Evolutionary conservation across 1,140 invertebrate genomes (phyloP).

Genomic region (Parapsyche elsis): DNA sequence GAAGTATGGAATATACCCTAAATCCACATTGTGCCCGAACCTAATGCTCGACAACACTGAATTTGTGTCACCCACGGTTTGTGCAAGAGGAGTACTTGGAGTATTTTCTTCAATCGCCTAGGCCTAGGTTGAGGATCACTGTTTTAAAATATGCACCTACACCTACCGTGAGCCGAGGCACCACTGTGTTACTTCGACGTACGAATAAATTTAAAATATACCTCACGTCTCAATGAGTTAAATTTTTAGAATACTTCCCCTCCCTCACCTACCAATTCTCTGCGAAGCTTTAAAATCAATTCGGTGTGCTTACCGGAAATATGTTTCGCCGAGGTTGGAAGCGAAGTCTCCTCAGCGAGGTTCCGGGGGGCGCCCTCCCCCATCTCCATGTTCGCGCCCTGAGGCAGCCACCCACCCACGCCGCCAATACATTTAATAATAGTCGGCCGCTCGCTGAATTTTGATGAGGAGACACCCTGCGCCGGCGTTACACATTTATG

Average conservation of each 20-base stretch:
- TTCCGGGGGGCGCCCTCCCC: not conserved
- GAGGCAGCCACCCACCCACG: conserved; percentile 17
- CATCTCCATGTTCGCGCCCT: not conserved
- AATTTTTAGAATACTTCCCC: not conserved
- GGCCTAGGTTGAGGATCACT: no score
- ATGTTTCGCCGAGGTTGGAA: conserved; percentile 21
- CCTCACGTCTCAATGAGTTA: no score
- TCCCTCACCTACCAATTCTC: not conserved
- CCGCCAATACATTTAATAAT: conserved; percentile 56
- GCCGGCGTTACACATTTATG: conserved; percentile 53
- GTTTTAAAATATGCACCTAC: no score
- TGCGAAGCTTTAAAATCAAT: conserved; percentile 31
- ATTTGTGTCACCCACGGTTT: no score
- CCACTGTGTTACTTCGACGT: no score
- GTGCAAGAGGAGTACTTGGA: no score
- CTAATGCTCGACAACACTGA: no score
- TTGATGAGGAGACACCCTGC: conserved; percentile 49
- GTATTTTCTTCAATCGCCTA: no score
- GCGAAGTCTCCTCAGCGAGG: not conserved
- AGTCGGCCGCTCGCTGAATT: conserved; percentile 53
- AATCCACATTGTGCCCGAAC: no score
- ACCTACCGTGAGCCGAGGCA: no score
- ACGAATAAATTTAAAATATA: not conserved
- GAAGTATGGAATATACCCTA: no score
- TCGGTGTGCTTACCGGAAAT: conserved; percentile 29